Percentiles rank a stretch among this genome's conserved stretches.
Conservation (phyloP, 1,140 invertebrate species). For the Heliconius hermathena region DNA sequence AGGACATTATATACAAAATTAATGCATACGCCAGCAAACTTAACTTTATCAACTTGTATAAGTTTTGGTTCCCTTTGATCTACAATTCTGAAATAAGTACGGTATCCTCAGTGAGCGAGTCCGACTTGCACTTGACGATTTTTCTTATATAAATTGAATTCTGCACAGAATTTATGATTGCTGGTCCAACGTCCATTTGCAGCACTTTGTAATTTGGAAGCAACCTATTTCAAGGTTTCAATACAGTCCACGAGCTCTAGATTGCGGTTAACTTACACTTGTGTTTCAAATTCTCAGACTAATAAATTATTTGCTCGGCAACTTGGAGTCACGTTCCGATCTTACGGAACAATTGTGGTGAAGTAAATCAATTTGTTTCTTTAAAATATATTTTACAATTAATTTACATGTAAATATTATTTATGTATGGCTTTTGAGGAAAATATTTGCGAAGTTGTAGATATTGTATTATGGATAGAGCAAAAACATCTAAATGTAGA, state of each 20-base stretch:
- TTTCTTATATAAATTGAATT: neutral
- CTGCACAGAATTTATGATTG: neutral
- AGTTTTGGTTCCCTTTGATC: no score
- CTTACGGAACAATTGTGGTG: neutral
- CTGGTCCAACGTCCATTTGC: neutral
- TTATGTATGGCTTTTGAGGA: no score
- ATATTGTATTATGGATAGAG: no score
- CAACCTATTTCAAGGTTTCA: neutral
- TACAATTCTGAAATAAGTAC: no score
- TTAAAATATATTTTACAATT: neutral
- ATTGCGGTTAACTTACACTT: neutral
- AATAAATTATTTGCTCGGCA: conserved; percentile 8
- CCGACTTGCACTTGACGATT: no score
- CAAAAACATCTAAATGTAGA: no score
- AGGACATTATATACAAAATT: no score
- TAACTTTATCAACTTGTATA: no score
- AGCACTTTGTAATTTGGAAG: neutral
- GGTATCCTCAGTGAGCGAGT: no score
- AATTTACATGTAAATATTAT: no score
- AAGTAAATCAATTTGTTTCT: neutral
- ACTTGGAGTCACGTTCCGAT: neutral
- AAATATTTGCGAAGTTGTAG: no score
- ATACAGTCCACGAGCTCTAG: neutral
- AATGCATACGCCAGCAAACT: no score
- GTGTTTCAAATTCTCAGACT: neutral